Evolutionary conservation across 2,888 invertebrate genomes (phyloP).

Genomic region (Acrobeloides nanus): DNA sequence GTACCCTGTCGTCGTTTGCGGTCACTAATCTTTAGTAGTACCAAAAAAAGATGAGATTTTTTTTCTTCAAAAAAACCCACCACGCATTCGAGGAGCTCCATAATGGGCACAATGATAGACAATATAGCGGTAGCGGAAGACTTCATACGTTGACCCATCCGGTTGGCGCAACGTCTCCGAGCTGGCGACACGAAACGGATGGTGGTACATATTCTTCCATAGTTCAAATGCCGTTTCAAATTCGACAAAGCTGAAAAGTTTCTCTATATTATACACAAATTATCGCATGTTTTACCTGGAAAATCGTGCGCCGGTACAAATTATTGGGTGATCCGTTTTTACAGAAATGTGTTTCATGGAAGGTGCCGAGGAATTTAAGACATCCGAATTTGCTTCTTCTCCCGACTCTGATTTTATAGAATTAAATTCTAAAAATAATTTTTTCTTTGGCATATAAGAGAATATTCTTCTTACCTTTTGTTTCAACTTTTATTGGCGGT

Average conservation of each 20-base stretch:
- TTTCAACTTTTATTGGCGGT: too few species aligned
- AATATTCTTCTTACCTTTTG: too few species aligned
- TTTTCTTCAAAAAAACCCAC: constrained; percentile 22
- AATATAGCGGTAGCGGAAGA: constrained; percentile 46
- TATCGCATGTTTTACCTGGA: constrained; percentile 12
- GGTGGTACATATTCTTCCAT: constrained; percentile 37
- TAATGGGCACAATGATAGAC: constrained; percentile 51
- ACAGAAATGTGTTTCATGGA: too few species aligned
- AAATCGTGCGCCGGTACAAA: constrained; percentile 19
- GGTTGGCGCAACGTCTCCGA: constrained; percentile 32
- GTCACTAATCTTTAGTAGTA: too few species aligned
- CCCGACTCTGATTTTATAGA: too few species aligned
- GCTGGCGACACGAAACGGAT: constrained; percentile 48
- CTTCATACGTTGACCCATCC: constrained; percentile 17
- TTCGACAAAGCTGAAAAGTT: constrained; percentile 27
- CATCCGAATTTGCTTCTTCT: too few species aligned
- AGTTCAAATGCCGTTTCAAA: constrained; percentile 37
- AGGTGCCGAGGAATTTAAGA: too few species aligned
- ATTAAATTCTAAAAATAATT: too few species aligned
- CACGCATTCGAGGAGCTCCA: constrained; percentile 47
- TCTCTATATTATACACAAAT: neutral
- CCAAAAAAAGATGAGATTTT: constrained; percentile 2
- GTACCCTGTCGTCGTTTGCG: too few species aligned
- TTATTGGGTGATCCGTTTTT: too few species aligned
- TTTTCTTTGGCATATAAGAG: too few species aligned